Evolutionary conservation across 2,888 invertebrate species (phyloP), one percentile per base, ranked within the genome.

Genomic region (Cacoxenus indagator): DNA sequence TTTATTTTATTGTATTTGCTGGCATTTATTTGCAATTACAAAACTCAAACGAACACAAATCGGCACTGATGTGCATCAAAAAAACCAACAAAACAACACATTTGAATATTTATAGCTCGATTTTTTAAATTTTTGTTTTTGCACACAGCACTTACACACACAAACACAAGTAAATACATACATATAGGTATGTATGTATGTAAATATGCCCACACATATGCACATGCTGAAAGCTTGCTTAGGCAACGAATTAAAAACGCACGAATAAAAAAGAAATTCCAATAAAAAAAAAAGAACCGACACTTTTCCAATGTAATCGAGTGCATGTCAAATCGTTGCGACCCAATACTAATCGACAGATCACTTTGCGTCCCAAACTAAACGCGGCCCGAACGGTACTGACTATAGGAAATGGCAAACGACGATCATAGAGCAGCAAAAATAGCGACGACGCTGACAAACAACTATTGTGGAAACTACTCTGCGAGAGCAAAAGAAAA

Each of bases 281-380:
- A n/a, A n/a, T n/a, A n/a, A n/a, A n/a, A n/a, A n/a, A n/a, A n/a
- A n/a, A n/a, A n/a, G n/a, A n/a, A n/a, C n/a, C n/a, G n/a, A n/a
- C n/a, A n/a, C n/a, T n/a, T n/a, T n/a, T n/a, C n/a, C n/a, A n/a
- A n/a, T n/a, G n/a, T n/a, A n/a, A n/a, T n/a, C n/a, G n/a, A n/a
- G n/a, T n/a, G n/a, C n/a, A n/a, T n/a, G n/a, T n/a, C n/a, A n/a
- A n/a, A n/a, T n/a, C n/a, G n/a, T n/a, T n/a, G n/a, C n/a, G n/a
- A n/a, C n/a, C n/a, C n/a, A n/a, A n/a, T n/a, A n/a, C n/a, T n/a
- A n/a, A n/a, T n/a, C n/a, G n/a, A n/a, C n/a, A n/a, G n/a, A n/a
- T n/a, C 75, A 72, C 73, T 71, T 64, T 71, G 61, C 70, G 61
- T 70, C 70, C 70, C 72, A 71, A 78, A 81, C 79, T 76, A 81